Evolutionary conservation across 2,888 invertebrate genomes (phyloP).

Genomic region (Melanargia galathea): DNA sequence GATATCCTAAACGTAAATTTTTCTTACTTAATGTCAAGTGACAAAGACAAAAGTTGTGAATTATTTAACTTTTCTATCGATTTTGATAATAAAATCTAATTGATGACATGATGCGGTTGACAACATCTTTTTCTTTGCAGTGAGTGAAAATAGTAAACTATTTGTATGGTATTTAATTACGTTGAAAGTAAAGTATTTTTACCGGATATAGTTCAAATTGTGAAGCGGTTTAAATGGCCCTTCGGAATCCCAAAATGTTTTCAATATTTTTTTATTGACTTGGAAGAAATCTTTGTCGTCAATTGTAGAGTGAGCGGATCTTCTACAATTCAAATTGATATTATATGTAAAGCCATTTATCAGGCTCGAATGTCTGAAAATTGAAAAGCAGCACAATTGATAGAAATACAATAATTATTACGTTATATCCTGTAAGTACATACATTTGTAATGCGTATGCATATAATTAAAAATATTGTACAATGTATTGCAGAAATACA

Average conservation of each 20-base stretch:
- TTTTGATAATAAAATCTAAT: no score
- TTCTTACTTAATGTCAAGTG: no score
- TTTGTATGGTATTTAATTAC: background rate
- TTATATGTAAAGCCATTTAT: background rate
- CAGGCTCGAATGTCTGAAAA: constrained; percentile 1
- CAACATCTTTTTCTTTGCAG: no score
- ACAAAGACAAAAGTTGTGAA: no score
- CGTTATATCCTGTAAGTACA: no score
- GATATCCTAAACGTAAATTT: no score
- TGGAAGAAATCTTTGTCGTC: constrained; percentile 9
- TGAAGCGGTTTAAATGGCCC: constrained; percentile 88
- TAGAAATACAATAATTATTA: background rate
- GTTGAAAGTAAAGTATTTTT: constrained; percentile 11
- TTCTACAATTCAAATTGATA: background rate
- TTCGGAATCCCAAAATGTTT: constrained; percentile 89
- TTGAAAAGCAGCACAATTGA: background rate
- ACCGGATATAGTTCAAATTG: constrained; percentile 87
- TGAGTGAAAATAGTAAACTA: no score
- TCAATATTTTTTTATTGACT: constrained; percentile 43
- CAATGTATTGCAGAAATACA: no score
- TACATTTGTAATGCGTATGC: no score
- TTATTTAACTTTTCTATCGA: no score
- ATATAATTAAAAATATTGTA: no score
- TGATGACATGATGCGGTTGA: no score
- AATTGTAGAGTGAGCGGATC: constrained; percentile 8